Base-by-base conservation (phyloP, 2,888 invertebrate genomes). In the Isoperla grammatica region DNA sequence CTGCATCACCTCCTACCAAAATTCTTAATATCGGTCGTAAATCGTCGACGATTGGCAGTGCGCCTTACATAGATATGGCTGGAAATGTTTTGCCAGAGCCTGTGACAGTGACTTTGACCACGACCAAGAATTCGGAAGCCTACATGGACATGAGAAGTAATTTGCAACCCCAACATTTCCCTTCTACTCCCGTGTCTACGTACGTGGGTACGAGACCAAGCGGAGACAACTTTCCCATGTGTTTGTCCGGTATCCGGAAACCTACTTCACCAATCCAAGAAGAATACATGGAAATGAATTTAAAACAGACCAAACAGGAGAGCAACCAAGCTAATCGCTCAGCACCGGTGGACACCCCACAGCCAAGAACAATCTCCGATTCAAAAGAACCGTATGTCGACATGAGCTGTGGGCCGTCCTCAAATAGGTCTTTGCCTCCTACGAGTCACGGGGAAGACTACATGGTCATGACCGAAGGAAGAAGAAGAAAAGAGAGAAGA, bases 381-480 rank as follows among this genome's bases (percentile, higher is more conserved):
- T 84, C 84, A 29, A 85, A 85, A 69, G 82, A 85, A 39, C 85
- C 84, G 29, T 85, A 85, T 69, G 82, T 85, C 39, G 84, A 85
- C 68, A 86, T 86, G 85, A 78, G 78, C 43, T 82, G 75, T 73
- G 78, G 71, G n/a, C 40, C 50, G 8, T 55, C 56, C 1, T 60
- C 72, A 70, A 57, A 71, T 68, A 70, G 72, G 65, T 70, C 70
- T 63, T 62, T 77, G 77, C 20, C 42, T 12, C 22, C 59, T 11
- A 19, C 61, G 11, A 49, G 55, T 5, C 35, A 17, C 56, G 67
- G 67, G 15, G 79, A 79, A 53, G 80, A 81, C 64, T 81, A 82
- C 66, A 76, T 80, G 61, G 79, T 79, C 64, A 80, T 81, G 79
- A 74, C 60, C n/a, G 56, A 73, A 45, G 75, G 75, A 61, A 62